A percentile compares a stretch with the other conserved stretches of the same genome.
These are phyloP conservation scores for Biston stratarius DNA, from an alignment of 2,888 invertebrate species.

Conservation along the genomic window DNA sequence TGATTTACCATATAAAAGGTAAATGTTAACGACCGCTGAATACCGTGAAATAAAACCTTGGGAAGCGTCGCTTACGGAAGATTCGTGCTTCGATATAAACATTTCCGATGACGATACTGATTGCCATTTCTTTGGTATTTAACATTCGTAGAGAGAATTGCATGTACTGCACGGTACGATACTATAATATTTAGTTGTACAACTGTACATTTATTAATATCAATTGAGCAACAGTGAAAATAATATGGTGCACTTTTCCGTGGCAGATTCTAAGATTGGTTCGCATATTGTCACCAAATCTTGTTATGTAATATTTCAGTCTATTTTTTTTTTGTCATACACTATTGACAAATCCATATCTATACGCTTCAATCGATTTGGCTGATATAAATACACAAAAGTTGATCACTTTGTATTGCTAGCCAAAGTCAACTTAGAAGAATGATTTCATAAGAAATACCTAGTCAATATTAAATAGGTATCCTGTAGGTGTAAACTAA, in stretches of 20 bases:
- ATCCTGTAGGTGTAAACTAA: neutral
- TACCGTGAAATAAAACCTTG: conserved; percentile 35
- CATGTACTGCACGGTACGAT: conserved; percentile 2
- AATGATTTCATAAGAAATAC: too few relatives aligned
- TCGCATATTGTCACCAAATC: too few relatives aligned
- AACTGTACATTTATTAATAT: conserved; percentile 3
- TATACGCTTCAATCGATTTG: too few relatives aligned
- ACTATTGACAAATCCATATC: too few relatives aligned
- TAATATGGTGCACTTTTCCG: neutral
- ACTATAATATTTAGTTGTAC: neutral
- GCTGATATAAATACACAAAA: too few relatives aligned
- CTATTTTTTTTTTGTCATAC: too few relatives aligned
- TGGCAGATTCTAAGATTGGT: neutral
- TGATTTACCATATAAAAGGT: conserved; percentile 21
- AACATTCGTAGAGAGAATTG: conserved; percentile 21
- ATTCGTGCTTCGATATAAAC: conserved; percentile 33
- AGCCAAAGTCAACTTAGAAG: too few relatives aligned
- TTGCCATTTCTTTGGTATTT: conserved; percentile 30
- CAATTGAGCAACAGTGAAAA: neutral
- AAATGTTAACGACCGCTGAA: conserved; percentile 32
- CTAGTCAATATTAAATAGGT: too few relatives aligned
- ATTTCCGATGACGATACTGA: conserved; percentile 34
- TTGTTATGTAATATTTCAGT: too few relatives aligned
- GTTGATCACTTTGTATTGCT: too few relatives aligned
- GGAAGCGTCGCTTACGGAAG: conserved; percentile 37